phyloP scores from a whole-genome alignment of 2,113 vertebrate genomes.

The Toxostoma redivivum region DNA sequence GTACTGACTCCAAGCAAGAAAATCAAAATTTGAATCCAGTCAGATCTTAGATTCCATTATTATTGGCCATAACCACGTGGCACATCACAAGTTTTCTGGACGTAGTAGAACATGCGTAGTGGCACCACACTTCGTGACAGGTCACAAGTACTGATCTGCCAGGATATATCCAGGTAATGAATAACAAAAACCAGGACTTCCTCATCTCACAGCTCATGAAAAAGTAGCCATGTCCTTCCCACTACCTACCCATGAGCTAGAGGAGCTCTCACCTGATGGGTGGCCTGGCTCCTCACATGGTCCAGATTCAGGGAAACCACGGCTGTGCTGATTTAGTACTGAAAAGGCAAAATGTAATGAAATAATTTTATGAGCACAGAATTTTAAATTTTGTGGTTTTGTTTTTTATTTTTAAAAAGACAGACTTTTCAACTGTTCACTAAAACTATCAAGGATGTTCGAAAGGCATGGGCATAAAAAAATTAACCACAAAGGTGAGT shows the following conservation, averaged over 20 bases:
- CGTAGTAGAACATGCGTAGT: background rate
- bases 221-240: slow-evolving; percentile 64
- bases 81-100: background rate
- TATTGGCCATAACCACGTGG: slow-evolving; percentile 44
- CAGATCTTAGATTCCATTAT: background rate
- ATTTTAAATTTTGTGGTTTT: background rate
- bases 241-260: slow-evolving; percentile 56
- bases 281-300: slow-evolving; percentile 58
- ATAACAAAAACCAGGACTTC: slow-evolving; percentile 73
- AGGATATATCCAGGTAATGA: slow-evolving; percentile 58
- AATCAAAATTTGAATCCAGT: background rate
- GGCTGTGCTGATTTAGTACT: background rate
- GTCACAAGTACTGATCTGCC: slow-evolving; percentile 46
- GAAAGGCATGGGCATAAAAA: background rate
- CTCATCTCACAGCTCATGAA: slow-evolving; percentile 52
- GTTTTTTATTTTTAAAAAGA: background rate
- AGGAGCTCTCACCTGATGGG: slow-evolving; percentile 32
- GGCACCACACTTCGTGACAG: slow-evolving; percentile 43
- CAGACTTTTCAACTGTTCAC: background rate
- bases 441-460: slow-evolving; percentile 9
- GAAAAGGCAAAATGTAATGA: slow-evolving; percentile 30
- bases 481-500: slow-evolving; percentile 23
- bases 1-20: background rate
- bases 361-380: slow-evolving; percentile 11
- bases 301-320: slow-evolving; percentile 67